These are phyloP conservation scores for Ciona savignyi DNA, from an alignment of 23 tunicate species.

Conservation along the genomic window DNA sequence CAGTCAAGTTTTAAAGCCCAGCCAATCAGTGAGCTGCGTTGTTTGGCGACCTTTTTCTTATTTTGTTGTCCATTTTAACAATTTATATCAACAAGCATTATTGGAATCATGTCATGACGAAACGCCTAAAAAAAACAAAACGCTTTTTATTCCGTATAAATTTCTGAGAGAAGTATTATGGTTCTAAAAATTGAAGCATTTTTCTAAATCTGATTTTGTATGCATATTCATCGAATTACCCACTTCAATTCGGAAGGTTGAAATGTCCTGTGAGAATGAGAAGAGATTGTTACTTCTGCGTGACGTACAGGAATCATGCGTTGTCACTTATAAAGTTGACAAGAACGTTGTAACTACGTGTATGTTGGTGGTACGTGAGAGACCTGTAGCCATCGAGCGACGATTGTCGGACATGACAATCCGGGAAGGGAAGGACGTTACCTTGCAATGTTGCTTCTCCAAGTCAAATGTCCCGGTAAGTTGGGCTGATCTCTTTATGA, in stretches of 20 bases:
- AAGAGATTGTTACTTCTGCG: conserved; percentile 7
- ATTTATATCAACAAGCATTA: no score
- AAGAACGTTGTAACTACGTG: conserved; percentile 30
- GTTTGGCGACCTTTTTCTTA: no score
- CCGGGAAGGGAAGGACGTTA: conserved; percentile 28
- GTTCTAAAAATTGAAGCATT: no score
- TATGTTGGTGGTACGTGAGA: conserved; percentile 29
- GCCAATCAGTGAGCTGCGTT: conserved; percentile 10
- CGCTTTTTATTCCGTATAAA: no score
- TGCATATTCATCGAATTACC: no score
- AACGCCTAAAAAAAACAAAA: no score
- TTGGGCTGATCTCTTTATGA: no score
- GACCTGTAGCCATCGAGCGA: conserved; percentile 47
- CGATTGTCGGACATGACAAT: conserved; percentile 33
- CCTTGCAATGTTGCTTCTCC: conserved; percentile 32
- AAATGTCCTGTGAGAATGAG: conserved; percentile 5
- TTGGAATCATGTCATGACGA: no score
- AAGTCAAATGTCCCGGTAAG: conserved; percentile 27
- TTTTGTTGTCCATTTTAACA: no score
- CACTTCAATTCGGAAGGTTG: conserved; percentile 20
- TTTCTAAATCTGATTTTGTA: no score
- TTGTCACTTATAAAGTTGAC: conserved; percentile 23
- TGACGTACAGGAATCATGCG: conserved; percentile 16
- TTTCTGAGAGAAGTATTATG: no score
- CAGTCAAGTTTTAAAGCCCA: conserved; percentile 10